Base-by-base conservation (phyloP, 2,888 invertebrate species). In the Stenolophus ochropezus region DNA sequence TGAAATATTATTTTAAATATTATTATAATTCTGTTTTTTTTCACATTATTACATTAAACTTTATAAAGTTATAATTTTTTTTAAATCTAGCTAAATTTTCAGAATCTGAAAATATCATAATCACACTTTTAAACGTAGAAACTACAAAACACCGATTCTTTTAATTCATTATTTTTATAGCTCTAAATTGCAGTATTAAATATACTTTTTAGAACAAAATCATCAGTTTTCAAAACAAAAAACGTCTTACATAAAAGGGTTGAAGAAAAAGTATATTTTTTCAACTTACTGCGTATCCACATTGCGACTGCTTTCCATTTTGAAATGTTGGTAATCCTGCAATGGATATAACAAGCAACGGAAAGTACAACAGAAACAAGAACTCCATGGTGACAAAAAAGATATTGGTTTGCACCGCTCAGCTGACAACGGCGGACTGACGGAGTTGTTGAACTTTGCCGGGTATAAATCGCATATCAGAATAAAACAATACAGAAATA, bases 391-490 rank as follows among this genome's bases (percentile, higher is more conserved):
- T 14, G 33, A 33, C 33, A 33, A 33, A 42, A 11, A 11, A 42
- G 33, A 42, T 42, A 42, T 33, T 42, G 33, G 11, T 42, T 8
- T 1, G 33, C 5, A 73, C 73, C n/a, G 23, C 20, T 23, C 73
- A 73, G n/a, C 47, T 49, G 23, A 23, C 49, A 49, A 20, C n/a
- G 11, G 20, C 21, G n/a, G 16, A 73, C 73, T 73, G 49, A 11
- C 49, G 11, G n/a, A 27, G 49, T 73, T 73, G 47, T 73, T 73
- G 73, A 73, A 73, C 73, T 73, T 49, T 49, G 73, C n/a, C 23
- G 47, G n/a, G 23, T 73, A 73, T 73, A 73, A 49, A 21, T 23
- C 47, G 21, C 5, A 14, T 49, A 73, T 73, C 73, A 73, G 14
- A 73, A 73, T 73, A 20, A 69, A 69, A 69, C 42, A 69, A 42